Conservation (phyloP, 2,113 vertebrate species). For the Picathartes gymnocephalus region DNA sequence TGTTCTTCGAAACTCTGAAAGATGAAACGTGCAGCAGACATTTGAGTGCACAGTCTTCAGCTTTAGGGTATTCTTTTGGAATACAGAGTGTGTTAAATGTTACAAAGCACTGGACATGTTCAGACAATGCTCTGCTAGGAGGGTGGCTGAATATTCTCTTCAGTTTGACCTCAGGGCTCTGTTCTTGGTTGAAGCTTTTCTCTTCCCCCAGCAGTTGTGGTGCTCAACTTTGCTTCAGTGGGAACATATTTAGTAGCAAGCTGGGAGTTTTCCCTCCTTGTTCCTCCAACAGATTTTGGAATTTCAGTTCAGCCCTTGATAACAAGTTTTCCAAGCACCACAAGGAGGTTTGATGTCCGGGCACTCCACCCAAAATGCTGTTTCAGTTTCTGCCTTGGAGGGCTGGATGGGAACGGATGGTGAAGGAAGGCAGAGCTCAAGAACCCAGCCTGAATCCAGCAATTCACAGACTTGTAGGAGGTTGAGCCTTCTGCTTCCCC, state of each 20-base stretch:
- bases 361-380: not conserved
- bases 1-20: not conserved
- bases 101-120: not conserved
- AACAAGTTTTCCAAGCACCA: not conserved
- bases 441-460: not conserved
- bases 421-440: not conserved
- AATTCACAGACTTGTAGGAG: not conserved
- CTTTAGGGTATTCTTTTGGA: not conserved
- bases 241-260: not conserved
- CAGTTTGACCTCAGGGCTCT: constrained; percentile 12
- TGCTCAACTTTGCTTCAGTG: not conserved
- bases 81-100: not conserved
- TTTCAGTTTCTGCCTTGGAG: not conserved
- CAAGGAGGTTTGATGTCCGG: not conserved
- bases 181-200: not conserved
- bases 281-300: not conserved
- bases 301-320: not conserved
- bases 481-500: not conserved
- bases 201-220: not conserved
- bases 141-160: constrained; percentile 9
- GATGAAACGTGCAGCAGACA: not conserved
- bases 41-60: not conserved
- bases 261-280: not conserved
- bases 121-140: not conserved
- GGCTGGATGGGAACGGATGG: not conserved